Conservation (phyloP, 2,113 vertebrate species). For the Prietella phreatophila region DNA sequence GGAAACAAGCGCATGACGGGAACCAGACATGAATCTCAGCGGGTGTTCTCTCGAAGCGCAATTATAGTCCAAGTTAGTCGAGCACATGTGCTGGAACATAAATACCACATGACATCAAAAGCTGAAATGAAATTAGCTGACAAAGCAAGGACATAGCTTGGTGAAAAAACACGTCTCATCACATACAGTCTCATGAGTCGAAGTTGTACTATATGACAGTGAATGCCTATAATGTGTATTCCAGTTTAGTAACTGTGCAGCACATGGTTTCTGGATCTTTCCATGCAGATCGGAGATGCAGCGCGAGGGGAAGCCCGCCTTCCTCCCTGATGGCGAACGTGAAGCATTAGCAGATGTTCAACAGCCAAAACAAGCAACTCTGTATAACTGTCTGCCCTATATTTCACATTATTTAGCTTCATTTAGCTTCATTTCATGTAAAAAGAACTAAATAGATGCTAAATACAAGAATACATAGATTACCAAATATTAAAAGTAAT, state of each 20-base stretch:
- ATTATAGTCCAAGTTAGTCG: background rate
- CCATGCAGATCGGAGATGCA: background rate
- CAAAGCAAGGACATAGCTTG: background rate
- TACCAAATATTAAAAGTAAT: background rate
- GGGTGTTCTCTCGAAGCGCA: background rate
- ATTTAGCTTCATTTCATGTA: too few relatives aligned
- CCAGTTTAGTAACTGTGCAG: background rate
- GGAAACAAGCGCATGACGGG: background rate
- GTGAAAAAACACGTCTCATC: too few relatives aligned
- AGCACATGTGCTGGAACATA: background rate
- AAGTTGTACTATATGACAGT: background rate
- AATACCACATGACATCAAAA: background rate
- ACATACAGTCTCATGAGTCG: background rate
- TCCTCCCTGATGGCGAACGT: slow-evolving; percentile 35
- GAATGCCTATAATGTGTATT: background rate
- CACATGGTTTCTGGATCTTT: slow-evolving; percentile 12
- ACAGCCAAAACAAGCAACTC: slow-evolving; percentile 16
- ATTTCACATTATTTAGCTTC: background rate
- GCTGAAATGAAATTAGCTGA: background rate
- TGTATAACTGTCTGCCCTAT: background rate
- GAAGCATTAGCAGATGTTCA: slow-evolving; percentile 28
- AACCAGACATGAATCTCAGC: background rate
- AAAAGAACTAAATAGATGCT: background rate
- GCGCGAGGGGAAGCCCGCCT: slow-evolving; percentile 23
- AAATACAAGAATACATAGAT: background rate